Percentiles rank a stretch among this genome's conserved stretches.
phyloP scores from a whole-genome alignment of 2,888 invertebrate genomes.

The Lithophane leautieri region DNA sequence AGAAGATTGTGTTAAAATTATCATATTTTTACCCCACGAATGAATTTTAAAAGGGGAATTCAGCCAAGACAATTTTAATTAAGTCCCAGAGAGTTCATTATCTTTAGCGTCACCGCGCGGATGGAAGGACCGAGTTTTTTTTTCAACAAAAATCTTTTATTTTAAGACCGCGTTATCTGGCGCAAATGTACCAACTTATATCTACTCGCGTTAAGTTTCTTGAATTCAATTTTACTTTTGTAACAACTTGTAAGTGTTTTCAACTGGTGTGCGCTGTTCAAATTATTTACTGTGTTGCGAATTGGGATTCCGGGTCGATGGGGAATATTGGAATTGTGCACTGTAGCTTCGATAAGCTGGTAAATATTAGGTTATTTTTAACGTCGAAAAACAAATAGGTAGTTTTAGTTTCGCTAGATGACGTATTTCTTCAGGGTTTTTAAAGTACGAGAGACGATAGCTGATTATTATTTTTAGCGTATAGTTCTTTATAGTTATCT shows the following conservation, averaged over 20 bases:
- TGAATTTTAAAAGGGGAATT: constrained; percentile 67
- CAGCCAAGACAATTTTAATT: constrained; percentile 73
- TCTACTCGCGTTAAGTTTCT: constrained; percentile 57
- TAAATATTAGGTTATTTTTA: background rate
- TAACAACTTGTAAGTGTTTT: constrained; percentile 62
- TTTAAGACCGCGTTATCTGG: constrained; percentile 65
- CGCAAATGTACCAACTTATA: constrained; percentile 63
- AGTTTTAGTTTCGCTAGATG: background rate
- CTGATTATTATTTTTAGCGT: background rate
- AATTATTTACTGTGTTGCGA: constrained; percentile 49
- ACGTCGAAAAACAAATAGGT: background rate
- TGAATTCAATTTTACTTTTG: constrained; percentile 65
- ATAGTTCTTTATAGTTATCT: too few relatives aligned
- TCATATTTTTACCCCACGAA: constrained; percentile 63
- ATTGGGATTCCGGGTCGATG: constrained; percentile 28
- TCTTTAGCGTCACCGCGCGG: constrained; percentile 64
- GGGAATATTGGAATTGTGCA: constrained; percentile 17
- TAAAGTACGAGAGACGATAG: background rate
- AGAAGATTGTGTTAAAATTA: constrained; percentile 62
- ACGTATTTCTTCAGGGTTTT: background rate
- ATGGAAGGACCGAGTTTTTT: constrained; percentile 56
- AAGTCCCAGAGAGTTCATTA: constrained; percentile 73
- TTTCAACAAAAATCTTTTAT: constrained; percentile 63
- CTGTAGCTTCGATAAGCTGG: background rate
- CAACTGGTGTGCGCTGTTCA: constrained; percentile 35